These are phyloP conservation scores for Porphyrio hochstetteri DNA, from an alignment of 2,113 vertebrate genomes.

Conservation along the genomic window DNA sequence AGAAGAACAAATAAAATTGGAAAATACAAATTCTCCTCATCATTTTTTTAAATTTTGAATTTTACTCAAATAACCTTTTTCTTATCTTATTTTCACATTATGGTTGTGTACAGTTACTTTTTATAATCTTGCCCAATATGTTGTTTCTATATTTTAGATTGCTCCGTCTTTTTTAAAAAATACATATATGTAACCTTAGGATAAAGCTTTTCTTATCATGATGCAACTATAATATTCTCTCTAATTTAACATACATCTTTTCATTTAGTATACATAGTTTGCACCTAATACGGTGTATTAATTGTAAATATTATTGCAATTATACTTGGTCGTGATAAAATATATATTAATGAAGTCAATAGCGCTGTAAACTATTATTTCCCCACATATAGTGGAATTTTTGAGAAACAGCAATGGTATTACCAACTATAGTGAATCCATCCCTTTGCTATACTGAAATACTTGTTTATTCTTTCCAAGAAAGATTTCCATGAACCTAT, in stretches of 20 bases:
- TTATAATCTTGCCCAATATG: neutral
- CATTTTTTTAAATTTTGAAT: slow-evolving; percentile 3
- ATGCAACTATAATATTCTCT: neutral
- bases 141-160: neutral
- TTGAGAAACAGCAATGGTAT: neutral
- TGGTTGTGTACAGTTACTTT: neutral
- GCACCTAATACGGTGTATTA: neutral
- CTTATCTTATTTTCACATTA: neutral
- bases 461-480: neutral
- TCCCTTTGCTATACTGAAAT: neutral
- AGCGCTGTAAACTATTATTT: neutral
- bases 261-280: neutral
- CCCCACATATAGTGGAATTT: neutral
- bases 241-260: neutral
- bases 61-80: slow-evolving; percentile 17
- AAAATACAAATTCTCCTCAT: slow-evolving; percentile 6
- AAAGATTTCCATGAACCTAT: neutral
- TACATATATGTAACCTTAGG: neutral
- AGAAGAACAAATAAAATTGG: slow-evolving; percentile 57
- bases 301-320: neutral
- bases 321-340: neutral
- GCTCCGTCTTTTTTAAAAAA: neutral
- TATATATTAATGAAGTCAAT: neutral
- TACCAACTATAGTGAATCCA: neutral
- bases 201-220: neutral